Base-by-base conservation (phyloP, 2,888 invertebrate species). In the Cataglyphis albicans region DNA sequence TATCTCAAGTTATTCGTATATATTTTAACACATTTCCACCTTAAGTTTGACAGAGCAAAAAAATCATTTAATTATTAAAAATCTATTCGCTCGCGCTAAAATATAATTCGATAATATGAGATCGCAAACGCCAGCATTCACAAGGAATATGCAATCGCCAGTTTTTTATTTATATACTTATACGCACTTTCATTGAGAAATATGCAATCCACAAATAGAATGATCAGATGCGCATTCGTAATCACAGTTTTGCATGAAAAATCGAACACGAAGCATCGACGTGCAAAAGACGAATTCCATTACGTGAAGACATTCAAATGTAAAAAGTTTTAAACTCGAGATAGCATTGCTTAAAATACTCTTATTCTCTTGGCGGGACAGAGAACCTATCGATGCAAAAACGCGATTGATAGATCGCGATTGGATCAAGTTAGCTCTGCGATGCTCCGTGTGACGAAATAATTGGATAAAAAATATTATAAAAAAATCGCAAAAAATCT, bases 401-500 rank as follows among this genome's bases (percentile, higher is more conserved):
- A 65, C 21, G 10, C 25, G 48, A 75, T 52, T 21, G 25, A 12
- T 9, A n/a, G 52, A 21, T 21, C 21, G 21, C 21, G 21, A 21
- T 21, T 21, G 21, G 21, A 21, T 1, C 64, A 21, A 7, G 25
- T 38, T 64, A 29, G 0, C 25, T 5, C 10, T 35, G 2, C 52
- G 15, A 55, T 7, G 25, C 21, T 52, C 10, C 52, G 18, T 38
- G 7, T 29, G 35, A 9, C 25, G 4, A 6, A 67, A 38, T 38
- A 73, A 41, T 59, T 15, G 10, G 15, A 72, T 4, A 0, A 57
- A 10, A 61, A 12, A 29, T 4, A 21, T 18, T 32, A 29, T 48
- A 67, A 52, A 76, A 29, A 59, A 76, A 70, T 61, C 83, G 70
- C 82, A 70, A 75, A 75, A 84, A 84, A n/a, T 52, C 80, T 44